Evolutionary conservation across 2,888 invertebrate genomes (phyloP), one percentile per base, ranked within the genome.

Genomic region (Philaethria dido): DNA sequence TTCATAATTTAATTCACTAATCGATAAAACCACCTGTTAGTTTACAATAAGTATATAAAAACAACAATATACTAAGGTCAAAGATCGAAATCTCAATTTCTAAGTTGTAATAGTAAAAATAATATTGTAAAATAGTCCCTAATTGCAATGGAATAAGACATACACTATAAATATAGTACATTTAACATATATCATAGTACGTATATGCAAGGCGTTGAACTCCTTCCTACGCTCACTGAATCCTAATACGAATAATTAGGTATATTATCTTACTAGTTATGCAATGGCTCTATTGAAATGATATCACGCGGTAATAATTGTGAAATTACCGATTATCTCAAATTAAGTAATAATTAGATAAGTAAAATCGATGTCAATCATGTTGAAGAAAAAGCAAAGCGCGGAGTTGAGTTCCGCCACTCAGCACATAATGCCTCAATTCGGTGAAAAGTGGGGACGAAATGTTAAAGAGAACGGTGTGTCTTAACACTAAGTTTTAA

Each of bases 131-230:
- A 29, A 29, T 29, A n/a, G n/a, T n/a, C n/a, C n/a, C n/a, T n/a
- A n/a, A n/a, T n/a, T n/a, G n/a, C n/a, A 11, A 13, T 39, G 13
- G 39, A 13, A 39, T 13, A 6, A 13, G 39, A 52, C 22, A n/a
- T n/a, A n/a, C n/a, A n/a, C 8, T 3, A 33, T 57, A 57, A 22
- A 42, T 39, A 9, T 3, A 39, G 9, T 39, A 14, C 2, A 42
- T n/a, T 0, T 14, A 39, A 39, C 8, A 25, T 57, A 22, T 55
- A 25, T 20, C 70, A 69, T 72, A 72, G 67, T 72, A n/a, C n/a
- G n/a, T n/a, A n/a, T n/a, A 73, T 76, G 71, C 71, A 72, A 72
- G 74, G 72, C 77, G 75, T 78, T 78, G 78, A 80, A 80, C 79
- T 75, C 75, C 66, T 69, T 72, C 68, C 72, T 70, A 77, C 77